A percentile compares a stretch with the other conserved stretches of the same genome.
phyloP scores from a whole-genome alignment of 1,140 invertebrate species.

The Plectus sambesii region DNA sequence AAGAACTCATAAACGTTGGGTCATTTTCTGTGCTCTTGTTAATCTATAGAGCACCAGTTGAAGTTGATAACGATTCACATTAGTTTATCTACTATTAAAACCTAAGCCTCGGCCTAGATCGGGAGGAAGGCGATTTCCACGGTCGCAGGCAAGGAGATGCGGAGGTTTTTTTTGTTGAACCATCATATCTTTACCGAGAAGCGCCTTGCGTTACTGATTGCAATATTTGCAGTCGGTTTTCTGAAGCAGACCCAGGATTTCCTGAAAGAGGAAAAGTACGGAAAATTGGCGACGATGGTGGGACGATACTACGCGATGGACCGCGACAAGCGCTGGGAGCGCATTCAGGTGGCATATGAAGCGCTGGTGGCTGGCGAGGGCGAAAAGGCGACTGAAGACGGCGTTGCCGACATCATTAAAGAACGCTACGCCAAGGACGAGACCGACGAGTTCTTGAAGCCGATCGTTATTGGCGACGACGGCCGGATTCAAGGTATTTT shows the following conservation, averaged over 20 bases:
- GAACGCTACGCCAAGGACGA: conserved; percentile 40
- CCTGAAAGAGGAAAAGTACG: conserved; percentile 40
- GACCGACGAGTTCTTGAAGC: conserved; percentile 52
- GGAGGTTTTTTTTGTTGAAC: no score
- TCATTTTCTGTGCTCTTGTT: no score
- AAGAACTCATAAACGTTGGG: no score
- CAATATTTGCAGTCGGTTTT: conserved; percentile 34
- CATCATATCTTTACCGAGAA: no score
- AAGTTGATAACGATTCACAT: no score
- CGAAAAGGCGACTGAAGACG: conserved; percentile 33
- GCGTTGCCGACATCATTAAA: conserved; percentile 42
- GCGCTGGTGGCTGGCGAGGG: conserved; percentile 48
- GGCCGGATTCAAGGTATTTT: conserved; percentile 44
- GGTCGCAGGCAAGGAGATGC: no score
- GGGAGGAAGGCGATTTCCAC: no score
- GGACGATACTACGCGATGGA: conserved; percentile 54
- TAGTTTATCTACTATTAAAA: no score
- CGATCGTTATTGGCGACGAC: conserved; percentile 47
- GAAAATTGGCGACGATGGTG: conserved; percentile 48
- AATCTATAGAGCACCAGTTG: no score
- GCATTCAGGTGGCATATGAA: conserved; percentile 51
- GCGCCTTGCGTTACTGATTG: no score
- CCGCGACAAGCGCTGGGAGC: conserved; percentile 50
- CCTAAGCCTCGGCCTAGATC: no score
- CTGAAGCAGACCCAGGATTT: conserved; percentile 39